Conservation (phyloP, 1,140 invertebrate genomes). For the Chironomus tepperi region DNA sequence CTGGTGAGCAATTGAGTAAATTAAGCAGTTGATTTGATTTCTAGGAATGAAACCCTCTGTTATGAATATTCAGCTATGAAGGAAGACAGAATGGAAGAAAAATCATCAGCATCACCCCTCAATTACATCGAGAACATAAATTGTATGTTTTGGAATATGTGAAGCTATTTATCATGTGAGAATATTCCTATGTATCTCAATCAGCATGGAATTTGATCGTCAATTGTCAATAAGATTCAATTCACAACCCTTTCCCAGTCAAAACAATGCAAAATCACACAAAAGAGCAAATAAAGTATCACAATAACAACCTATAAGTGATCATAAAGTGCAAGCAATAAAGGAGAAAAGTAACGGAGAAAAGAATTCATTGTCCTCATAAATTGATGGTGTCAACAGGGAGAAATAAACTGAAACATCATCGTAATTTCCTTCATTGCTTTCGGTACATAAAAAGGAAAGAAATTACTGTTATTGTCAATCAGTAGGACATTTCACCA, state of each 20-base stretch:
- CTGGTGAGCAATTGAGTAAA: not conserved
- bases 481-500: not conserved
- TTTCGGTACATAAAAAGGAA: not conserved
- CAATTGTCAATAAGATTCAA: too few species aligned
- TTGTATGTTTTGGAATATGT: not conserved
- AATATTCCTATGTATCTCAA: not conserved
- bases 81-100: too few species aligned
- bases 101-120: too few species aligned
- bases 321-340: slow-evolving; percentile 4
- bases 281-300: slow-evolving; percentile 2
- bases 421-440: not conserved
- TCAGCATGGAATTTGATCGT: not conserved
- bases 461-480: not conserved
- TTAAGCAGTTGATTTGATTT: slow-evolving; percentile 24
- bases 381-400: slow-evolving; percentile 16
- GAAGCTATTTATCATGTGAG: not conserved
- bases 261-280: not conserved
- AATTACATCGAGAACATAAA: too few species aligned
- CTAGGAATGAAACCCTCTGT: not conserved
- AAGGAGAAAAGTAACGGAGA: not conserved
- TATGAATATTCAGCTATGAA: too few species aligned
- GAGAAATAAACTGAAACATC: slow-evolving; percentile 20
- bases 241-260: not conserved
- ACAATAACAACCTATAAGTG: not conserved
- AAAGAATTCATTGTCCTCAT: slow-evolving; percentile 5